Evolutionary conservation across 2,797 vertebrate genomes (phyloP).

Genomic region (Clarias fuscus): DNA sequence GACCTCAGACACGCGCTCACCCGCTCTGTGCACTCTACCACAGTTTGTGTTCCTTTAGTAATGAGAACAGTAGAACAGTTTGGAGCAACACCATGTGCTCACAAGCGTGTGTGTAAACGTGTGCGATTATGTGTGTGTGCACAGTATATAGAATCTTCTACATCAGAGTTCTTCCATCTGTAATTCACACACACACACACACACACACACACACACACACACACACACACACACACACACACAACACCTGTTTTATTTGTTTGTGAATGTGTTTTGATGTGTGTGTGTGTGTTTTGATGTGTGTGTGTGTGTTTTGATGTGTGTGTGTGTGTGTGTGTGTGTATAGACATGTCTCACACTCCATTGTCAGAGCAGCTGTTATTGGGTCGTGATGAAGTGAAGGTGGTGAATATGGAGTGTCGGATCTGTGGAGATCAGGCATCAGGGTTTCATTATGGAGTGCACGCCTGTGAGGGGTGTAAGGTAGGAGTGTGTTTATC

Average conservation of each 20-base stretch:
- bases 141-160: too few species aligned
- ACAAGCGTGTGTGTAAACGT: too few species aligned
- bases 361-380: constrained; percentile 78
- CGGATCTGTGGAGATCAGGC: constrained; percentile 85
- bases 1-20: background rate
- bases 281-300: background rate
- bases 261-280: too few species aligned
- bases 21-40: background rate
- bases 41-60: background rate
- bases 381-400: constrained; percentile 72
- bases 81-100: background rate
- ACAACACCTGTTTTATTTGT: background rate
- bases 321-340: constrained; percentile 63
- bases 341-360: constrained; percentile 69
- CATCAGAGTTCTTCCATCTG: too few species aligned
- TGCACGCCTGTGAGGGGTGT: constrained; percentile 81
- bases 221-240: too few species aligned
- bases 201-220: too few species aligned
- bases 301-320: constrained; percentile 1
- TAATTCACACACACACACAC: background rate
- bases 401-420: constrained; percentile 79
- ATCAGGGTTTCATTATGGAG: constrained; percentile 72
- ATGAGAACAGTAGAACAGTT: background rate
- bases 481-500: constrained; percentile 70
- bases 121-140: constrained; percentile 1